phyloP scores from a whole-genome alignment of 2,888 invertebrate genomes.

The Aphrophora alni region DNA sequence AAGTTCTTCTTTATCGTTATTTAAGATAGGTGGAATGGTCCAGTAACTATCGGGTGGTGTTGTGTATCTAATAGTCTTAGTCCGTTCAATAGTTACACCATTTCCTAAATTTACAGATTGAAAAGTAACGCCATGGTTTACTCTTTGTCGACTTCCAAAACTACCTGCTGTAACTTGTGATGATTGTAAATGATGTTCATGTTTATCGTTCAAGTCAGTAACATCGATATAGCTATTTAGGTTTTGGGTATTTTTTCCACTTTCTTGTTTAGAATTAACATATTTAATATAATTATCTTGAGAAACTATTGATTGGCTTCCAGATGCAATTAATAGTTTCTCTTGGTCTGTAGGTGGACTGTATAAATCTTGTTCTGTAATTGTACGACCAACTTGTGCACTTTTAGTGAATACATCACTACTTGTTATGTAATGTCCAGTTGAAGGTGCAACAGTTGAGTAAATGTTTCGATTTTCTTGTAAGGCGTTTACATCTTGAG shows the following conservation, averaged over 20 bases:
- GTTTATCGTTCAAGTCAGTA: background rate
- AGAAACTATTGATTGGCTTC: conserved; percentile 52
- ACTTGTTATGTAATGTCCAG: background rate
- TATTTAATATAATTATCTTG: conserved; percentile 47
- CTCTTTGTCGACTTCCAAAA: conserved; percentile 2
- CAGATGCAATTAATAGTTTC: conserved; percentile 47
- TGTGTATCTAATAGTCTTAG: conserved; percentile 26
- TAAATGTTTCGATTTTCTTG: conserved; percentile 41
- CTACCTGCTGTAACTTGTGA: background rate
- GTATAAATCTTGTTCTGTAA: conserved; percentile 26
- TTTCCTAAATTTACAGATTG: conserved; percentile 43
- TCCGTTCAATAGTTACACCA: conserved; percentile 44
- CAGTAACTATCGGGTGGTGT: conserved; percentile 29
- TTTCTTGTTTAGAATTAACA: conserved; percentile 26
- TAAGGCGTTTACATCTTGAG: conserved; percentile 47
- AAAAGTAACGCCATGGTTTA: conserved; percentile 25
- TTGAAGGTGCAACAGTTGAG: conserved; percentile 25
- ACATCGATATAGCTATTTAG: background rate
- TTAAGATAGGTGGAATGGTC: conserved; percentile 34
- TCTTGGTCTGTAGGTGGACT: conserved; percentile 41
- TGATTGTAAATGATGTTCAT: background rate
- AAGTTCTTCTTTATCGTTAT: conserved; percentile 25
- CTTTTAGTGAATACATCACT: conserved; percentile 11
- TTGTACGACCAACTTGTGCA: conserved; percentile 34
- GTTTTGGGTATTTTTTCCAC: background rate